phyloP scores from a whole-genome alignment of 2,888 invertebrate species.

The Nemoura dubitans region DNA sequence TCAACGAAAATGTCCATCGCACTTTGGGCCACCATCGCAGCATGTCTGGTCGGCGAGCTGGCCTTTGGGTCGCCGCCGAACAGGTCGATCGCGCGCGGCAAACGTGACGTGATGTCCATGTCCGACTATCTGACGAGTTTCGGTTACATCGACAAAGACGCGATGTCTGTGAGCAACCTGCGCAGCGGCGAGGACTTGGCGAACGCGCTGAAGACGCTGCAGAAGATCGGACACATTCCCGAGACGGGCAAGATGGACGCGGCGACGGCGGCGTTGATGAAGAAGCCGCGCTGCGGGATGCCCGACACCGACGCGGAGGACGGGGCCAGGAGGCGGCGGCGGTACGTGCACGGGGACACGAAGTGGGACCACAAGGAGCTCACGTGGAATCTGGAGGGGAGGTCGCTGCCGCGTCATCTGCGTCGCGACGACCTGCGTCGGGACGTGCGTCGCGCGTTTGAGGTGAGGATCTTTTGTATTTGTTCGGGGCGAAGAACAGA shows the following conservation, averaged over 20 bases:
- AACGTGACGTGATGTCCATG: too few species aligned
- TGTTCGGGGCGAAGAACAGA: too few species aligned
- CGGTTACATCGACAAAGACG: constrained; percentile 69
- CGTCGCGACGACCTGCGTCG: constrained; percentile 61
- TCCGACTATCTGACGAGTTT: constrained; percentile 70
- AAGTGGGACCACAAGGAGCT: background rate
- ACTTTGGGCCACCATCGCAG: too few species aligned
- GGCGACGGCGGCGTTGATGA: constrained; percentile 70
- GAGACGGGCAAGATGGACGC: constrained; percentile 74
- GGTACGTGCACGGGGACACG: background rate
- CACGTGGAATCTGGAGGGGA: constrained; percentile 1
- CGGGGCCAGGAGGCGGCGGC: constrained; percentile 54
- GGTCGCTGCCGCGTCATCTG: background rate
- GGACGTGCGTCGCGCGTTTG: constrained; percentile 69
- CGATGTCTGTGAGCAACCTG: constrained; percentile 66
- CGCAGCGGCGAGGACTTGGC: constrained; percentile 70
- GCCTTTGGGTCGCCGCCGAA: too few species aligned
- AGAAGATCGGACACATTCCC: constrained; percentile 74
- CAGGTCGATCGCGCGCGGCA: too few species aligned
- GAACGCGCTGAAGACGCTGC: constrained; percentile 72
- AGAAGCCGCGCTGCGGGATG: constrained; percentile 74
- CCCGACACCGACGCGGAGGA: constrained; percentile 65
- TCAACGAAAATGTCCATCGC: too few species aligned
- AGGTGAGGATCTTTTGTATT: constrained; percentile 51
- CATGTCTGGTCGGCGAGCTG: too few species aligned